phyloP scores from a whole-genome alignment of 2,113 vertebrate species.

The Oxygymnocypris stewartii region DNA sequence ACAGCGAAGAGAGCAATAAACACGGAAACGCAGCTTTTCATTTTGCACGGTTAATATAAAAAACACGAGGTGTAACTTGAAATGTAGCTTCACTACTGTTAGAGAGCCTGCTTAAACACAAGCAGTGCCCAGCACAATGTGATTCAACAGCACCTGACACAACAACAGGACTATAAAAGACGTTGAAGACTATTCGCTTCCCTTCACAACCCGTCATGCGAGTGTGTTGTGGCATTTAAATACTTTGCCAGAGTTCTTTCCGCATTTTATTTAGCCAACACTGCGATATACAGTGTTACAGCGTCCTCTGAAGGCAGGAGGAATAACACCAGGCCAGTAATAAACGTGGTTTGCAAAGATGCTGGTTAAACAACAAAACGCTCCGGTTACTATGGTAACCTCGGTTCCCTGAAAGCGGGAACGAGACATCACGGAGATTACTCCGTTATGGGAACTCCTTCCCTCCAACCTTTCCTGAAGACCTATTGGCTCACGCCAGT shows the following conservation, averaged over 20 bases:
- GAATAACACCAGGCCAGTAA: not conserved
- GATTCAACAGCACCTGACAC: no score
- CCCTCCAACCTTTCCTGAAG: no score
- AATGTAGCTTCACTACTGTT: not conserved
- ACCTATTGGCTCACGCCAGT: no score
- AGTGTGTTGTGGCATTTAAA: not conserved
- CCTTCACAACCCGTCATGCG: not conserved
- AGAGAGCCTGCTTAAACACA: no score
- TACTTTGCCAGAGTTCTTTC: constrained; percentile 9
- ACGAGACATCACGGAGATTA: no score
- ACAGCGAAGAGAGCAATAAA: constrained; percentile 20
- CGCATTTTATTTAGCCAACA: not conserved
- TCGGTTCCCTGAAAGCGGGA: no score
- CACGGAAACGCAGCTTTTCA: constrained; percentile 12
- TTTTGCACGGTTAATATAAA: not conserved
- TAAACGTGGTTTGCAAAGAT: not conserved
- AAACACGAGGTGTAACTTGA: not conserved
- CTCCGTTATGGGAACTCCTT: no score
- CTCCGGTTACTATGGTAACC: no score
- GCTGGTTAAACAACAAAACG: not conserved
- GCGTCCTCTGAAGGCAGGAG: constrained; percentile 47
- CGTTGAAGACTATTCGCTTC: not conserved
- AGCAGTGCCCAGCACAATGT: not conserved
- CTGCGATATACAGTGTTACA: not conserved
- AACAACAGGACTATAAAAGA: no score